These are phyloP conservation scores for Hydroisotoma schaefferi DNA, from an alignment of 2,888 invertebrate genomes.

Conservation along the genomic window DNA sequence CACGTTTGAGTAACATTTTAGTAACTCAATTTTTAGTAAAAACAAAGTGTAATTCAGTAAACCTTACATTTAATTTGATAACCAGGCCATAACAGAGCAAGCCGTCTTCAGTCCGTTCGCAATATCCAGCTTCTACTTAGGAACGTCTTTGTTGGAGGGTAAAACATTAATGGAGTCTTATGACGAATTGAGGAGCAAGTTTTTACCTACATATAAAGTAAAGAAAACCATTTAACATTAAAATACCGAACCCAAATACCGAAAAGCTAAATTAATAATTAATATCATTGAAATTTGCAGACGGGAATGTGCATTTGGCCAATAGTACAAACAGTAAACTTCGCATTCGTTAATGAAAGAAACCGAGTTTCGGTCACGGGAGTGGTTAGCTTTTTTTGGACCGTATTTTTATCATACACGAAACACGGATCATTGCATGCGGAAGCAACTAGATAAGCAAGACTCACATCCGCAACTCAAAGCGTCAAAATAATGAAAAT, in stretches of 20 bases:
- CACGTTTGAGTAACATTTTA: no score
- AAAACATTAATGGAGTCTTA: conserved; percentile 63
- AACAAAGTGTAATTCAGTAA: no score
- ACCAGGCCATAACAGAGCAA: conserved; percentile 71
- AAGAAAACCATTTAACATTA: no score
- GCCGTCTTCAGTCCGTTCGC: conserved; percentile 71
- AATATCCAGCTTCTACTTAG: conserved; percentile 72
- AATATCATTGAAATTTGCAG: no score
- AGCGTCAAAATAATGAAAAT: no score
- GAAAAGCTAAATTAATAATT: no score
- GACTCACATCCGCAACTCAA: no score
- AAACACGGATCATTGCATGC: no score
- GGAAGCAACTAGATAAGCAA: no score
- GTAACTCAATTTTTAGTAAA: no score
- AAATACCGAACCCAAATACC: no score
- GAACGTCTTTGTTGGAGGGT: conserved; percentile 70
- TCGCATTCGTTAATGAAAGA: conserved; percentile 65
- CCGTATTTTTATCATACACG: conserved; percentile 72
- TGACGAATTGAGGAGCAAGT: conserved; percentile 67
- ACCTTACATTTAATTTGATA: no score
- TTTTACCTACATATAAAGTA: conserved; percentile 72
- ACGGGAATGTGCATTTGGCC: conserved; percentile 69
- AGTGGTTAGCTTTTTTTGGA: conserved; percentile 70
- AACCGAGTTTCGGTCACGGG: conserved; percentile 72
- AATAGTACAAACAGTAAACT: conserved; percentile 68